Evolutionary conservation across 2,797 vertebrate species (phyloP).

Genomic region (Coregonus ussuriensis): DNA sequence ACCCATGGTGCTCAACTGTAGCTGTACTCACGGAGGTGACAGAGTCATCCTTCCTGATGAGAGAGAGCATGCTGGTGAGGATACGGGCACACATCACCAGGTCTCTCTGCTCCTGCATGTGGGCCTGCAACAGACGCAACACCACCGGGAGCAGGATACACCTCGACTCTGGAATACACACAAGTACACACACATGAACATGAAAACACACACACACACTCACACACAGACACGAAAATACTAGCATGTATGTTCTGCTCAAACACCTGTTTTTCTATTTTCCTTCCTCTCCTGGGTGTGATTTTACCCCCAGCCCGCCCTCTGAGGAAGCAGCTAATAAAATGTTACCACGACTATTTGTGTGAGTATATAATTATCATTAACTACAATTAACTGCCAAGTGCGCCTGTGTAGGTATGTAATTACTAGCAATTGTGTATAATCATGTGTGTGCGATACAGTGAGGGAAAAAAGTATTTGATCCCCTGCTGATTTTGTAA

Average conservation of each 20-base stretch:
- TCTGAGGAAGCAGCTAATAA: constrained; percentile 15
- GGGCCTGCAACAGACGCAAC: constrained; percentile 88
- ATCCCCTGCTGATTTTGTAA: too few species aligned
- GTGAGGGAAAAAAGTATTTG: too few species aligned
- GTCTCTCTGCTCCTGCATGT: constrained; percentile 96
- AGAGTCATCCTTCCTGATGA: constrained; percentile 85
- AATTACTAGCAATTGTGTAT: constrained; percentile 38
- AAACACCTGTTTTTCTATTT: neutral
- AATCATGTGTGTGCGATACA: constrained; percentile 20
- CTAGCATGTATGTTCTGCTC: neutral
- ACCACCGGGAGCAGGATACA: constrained; percentile 94
- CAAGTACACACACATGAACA: neutral
- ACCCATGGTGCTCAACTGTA: neutral
- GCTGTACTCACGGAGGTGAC: constrained; percentile 79
- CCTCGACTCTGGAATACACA: constrained; percentile 83
- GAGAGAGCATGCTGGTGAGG: constrained; percentile 96
- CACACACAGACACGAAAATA: neutral
- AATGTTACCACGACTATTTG: constrained; percentile 30
- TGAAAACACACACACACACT: neutral
- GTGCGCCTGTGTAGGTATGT: constrained; percentile 3
- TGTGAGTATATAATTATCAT: constrained; percentile 35
- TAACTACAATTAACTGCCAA: constrained; percentile 43
- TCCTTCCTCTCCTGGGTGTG: neutral
- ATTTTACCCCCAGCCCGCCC: neutral
- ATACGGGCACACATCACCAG: constrained; percentile 93